A percentile compares a stretch with the other conserved stretches of the same genome.
Conservation (phyloP, 2,113 vertebrate genomes). For the Corvus hawaiiensis region DNA sequence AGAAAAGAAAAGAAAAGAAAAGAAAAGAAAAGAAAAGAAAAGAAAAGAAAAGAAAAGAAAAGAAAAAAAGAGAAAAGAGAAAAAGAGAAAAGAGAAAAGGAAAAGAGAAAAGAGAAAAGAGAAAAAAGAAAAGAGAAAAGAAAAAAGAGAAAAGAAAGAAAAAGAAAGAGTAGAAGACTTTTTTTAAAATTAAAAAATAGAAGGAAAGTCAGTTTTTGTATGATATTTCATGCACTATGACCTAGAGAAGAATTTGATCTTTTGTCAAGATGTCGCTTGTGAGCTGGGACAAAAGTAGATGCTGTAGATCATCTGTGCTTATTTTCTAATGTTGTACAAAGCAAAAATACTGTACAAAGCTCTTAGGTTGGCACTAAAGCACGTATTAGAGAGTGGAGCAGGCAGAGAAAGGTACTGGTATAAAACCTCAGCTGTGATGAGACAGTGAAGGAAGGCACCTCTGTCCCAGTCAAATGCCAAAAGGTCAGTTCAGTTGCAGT, state of each 20-base stretch:
- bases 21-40: too few relatives aligned
- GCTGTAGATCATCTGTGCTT: neutral
- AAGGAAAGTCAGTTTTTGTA: neutral
- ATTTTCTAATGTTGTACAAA: neutral
- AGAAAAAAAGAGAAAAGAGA: fast-evolving
- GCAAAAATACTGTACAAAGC: neutral
- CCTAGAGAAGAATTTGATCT: neutral
- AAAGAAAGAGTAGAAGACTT: neutral
- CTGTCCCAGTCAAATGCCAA: neutral
- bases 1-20: neutral
- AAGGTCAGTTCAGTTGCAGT: neutral
- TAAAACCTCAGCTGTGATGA: neutral
- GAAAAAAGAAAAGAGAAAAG: too few relatives aligned
- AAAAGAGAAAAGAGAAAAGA: too few relatives aligned
- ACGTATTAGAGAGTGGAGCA: neutral
- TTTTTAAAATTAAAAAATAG: neutral
- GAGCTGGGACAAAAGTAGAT: neutral
- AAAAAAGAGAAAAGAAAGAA: too few relatives aligned
- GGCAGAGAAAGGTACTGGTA: neutral
- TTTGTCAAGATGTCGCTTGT: neutral
- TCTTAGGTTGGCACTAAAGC: neutral
- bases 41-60: neutral
- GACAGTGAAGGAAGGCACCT: neutral
- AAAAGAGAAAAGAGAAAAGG: too few relatives aligned
- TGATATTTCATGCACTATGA: neutral